Percentiles rank a stretch among this genome's conserved stretches.
Evolutionary conservation across 2,797 vertebrate species (phyloP).

Genomic region (Sciurus vulgaris): DNA sequence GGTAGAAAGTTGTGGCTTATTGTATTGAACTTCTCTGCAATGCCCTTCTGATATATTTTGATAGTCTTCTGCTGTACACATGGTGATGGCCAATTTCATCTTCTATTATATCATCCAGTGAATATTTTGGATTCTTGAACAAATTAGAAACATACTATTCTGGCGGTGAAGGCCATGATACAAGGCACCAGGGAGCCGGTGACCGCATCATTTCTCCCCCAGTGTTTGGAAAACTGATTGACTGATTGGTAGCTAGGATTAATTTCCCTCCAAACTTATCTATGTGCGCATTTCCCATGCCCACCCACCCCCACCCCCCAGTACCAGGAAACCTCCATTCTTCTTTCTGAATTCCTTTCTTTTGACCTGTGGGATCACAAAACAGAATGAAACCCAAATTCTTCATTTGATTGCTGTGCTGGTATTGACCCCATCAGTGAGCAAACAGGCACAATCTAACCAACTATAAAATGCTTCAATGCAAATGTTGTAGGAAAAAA

Average conservation of each 20-base stretch:
- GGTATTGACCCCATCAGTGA: neutral
- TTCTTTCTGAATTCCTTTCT: neutral
- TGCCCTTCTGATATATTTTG: neutral
- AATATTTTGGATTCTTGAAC: slow-evolving; percentile 54
- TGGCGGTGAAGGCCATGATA: neutral
- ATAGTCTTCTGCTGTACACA: neutral
- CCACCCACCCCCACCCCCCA: neutral
- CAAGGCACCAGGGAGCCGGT: neutral
- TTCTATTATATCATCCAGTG: slow-evolving; percentile 12
- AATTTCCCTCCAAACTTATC: neutral
- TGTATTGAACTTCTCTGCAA: neutral
- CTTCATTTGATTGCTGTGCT: neutral
- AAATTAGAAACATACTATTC: slow-evolving; percentile 59
- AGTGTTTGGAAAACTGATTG: slow-evolving; percentile 37
- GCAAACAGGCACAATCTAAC: neutral
- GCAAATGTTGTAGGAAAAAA: neutral
- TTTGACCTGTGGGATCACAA: neutral
- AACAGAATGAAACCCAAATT: neutral
- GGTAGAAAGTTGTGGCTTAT: neutral
- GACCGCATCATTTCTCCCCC: neutral
- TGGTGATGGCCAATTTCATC: slow-evolving; percentile 56
- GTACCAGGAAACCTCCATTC: neutral
- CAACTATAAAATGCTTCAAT: neutral
- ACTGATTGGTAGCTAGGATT: slow-evolving; percentile 25
- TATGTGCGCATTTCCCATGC: neutral